phyloP scores from a whole-genome alignment of 37 sponge, comb jelly and placozoan genomes.

The Lycopodina hypogea region DNA sequence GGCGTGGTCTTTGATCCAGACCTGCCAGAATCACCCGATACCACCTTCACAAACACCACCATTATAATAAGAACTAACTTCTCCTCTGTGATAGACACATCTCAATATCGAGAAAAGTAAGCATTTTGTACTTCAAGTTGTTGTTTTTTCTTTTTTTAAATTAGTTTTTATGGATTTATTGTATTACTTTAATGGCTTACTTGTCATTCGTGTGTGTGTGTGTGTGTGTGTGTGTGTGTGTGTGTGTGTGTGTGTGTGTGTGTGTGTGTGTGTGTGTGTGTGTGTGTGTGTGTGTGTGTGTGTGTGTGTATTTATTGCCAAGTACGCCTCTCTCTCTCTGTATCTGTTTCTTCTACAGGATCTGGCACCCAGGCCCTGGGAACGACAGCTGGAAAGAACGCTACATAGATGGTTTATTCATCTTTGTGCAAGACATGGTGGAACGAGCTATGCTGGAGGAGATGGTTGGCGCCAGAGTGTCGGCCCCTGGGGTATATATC shows the following conservation, averaged over 20 bases:
- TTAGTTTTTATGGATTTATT: too few species aligned
- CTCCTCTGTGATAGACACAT: conserved; percentile 60
- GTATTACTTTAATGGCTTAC: too few species aligned
- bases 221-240: too few species aligned
- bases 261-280: too few species aligned
- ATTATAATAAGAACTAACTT: conserved; percentile 60
- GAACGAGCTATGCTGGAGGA: conserved; percentile 82
- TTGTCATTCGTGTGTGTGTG: too few species aligned
- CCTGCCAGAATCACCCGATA: background rate
- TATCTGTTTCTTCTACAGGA: conserved; percentile 15
- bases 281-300: too few species aligned
- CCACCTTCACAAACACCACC: conserved; percentile 17
- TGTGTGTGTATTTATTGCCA: too few species aligned
- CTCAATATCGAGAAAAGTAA: conserved; percentile 39
- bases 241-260: too few species aligned
- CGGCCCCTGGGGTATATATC: conserved; percentile 79
- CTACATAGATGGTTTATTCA: conserved; percentile 48
- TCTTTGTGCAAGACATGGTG: conserved; percentile 73
- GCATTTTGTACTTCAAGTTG: background rate
- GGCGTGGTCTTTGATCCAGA: conserved; percentile 47
- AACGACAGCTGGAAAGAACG: conserved; percentile 20
- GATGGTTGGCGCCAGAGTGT: conserved; percentile 23
- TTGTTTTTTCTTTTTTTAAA: background rate
- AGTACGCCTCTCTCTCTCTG: background rate
- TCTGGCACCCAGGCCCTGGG: conserved; percentile 76